Evolutionary conservation across 2,113 vertebrate species (phyloP).

Genomic region (Tragelaphus scriptus): DNA sequence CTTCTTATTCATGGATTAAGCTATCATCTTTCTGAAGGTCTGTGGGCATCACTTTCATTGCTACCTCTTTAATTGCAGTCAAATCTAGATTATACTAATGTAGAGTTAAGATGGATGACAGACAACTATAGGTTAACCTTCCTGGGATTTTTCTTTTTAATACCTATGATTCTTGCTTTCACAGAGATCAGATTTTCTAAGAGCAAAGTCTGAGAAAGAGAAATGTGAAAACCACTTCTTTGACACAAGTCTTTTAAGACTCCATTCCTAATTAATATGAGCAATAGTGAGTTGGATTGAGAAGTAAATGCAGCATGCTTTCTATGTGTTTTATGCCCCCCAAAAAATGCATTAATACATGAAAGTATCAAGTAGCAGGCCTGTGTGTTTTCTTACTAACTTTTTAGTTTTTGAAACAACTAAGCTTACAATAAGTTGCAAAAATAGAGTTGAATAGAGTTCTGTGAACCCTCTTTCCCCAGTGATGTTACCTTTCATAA

Average conservation of each 20-base stretch:
- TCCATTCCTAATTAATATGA: background rate
- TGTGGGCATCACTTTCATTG: background rate
- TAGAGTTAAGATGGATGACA: background rate
- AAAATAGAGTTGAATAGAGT: background rate
- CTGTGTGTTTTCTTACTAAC: background rate
- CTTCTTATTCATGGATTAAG: background rate
- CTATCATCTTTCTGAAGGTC: background rate
- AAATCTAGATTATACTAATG: background rate
- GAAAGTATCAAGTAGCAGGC: background rate
- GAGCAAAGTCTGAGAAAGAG: background rate
- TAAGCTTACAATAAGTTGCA: background rate
- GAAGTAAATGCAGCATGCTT: background rate
- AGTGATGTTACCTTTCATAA: background rate
- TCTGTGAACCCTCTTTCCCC: background rate
- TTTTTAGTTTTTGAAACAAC: background rate
- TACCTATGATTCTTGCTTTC: background rate
- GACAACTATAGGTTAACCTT: background rate
- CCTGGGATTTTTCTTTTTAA: background rate
- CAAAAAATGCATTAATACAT: background rate
- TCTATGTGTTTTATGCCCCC: background rate
- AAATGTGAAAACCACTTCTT: background rate
- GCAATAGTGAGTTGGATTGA: background rate
- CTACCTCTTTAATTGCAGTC: background rate
- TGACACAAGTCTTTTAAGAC: background rate
- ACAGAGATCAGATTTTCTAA: background rate